phyloP scores from a whole-genome alignment of 35 echinoderm and acorn worm species.

The Lytechinus variegatus region DNA sequence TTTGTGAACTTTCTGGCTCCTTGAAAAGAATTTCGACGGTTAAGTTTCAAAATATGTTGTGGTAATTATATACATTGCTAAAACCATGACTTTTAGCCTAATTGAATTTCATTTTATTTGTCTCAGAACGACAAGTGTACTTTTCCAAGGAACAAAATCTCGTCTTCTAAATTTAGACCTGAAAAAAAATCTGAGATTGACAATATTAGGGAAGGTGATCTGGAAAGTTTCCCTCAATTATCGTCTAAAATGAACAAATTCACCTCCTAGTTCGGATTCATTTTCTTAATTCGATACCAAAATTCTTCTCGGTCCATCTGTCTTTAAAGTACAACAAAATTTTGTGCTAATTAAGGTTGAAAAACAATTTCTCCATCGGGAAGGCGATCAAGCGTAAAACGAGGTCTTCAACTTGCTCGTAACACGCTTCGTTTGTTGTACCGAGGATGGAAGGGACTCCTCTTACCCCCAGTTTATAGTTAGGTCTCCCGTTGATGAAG shows the following conservation, averaged over 20 bases:
- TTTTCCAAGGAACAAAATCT: not conserved
- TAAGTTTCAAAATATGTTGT: constrained; percentile 12
- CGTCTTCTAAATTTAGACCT: constrained; percentile 13
- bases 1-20: not conserved
- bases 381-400: not conserved
- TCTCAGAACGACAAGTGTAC: not conserved
- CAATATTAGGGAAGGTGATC: not conserved
- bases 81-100: not conserved
- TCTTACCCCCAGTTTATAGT: not conserved
- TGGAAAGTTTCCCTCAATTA: constrained; percentile 31
- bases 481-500: not conserved
- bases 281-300: constrained; percentile 33
- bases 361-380: constrained; percentile 17
- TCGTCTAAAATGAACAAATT: constrained; percentile 37
- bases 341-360: constrained; percentile 12
- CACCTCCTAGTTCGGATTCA: not conserved
- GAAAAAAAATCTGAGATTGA: constrained; percentile 8
- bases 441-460: not conserved
- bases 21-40: not conserved
- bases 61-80: not conserved
- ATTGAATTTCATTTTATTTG: constrained; percentile 29
- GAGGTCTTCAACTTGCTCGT: not conserved
- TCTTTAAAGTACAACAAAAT: not conserved
- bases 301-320: constrained; percentile 16
- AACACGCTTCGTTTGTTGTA: not conserved